Conservation (phyloP, 2,888 invertebrate species). For the Metalampra italica region DNA sequence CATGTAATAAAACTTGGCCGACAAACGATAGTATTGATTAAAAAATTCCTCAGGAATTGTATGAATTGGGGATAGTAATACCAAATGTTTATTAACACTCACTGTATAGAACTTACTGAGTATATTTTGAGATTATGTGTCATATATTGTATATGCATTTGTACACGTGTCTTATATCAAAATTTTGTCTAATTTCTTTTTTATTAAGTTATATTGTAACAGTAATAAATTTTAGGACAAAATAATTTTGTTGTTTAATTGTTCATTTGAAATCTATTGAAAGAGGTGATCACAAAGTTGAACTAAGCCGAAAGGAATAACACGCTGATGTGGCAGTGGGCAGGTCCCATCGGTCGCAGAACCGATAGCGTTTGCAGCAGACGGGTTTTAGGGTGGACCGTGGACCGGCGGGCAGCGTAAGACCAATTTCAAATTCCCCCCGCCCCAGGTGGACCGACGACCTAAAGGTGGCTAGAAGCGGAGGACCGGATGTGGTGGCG, state of each 20-base stretch:
- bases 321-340: no score
- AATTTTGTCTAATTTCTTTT: constrained; percentile 45
- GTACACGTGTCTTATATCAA: constrained; percentile 29
- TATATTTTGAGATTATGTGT: constrained; percentile 69
- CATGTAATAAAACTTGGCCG: constrained; percentile 7
- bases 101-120: constrained; percentile 42
- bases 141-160: constrained; percentile 31
- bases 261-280: no score
- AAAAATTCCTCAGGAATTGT: constrained; percentile 23
- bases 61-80: constrained; percentile 31
- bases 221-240: constrained; percentile 59
- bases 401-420: no score
- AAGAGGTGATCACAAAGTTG: no score
- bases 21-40: constrained; percentile 20
- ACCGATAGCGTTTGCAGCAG: no score
- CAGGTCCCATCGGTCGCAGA: no score
- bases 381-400: no score
- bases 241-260: constrained; percentile 16
- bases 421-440: no score
- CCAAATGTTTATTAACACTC: constrained; percentile 53
- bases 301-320: no score
- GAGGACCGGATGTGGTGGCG: no score
- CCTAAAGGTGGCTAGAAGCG: no score
- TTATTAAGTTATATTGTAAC: constrained; percentile 62
- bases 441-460: no score